A percentile compares a stretch with the other conserved stretches of the same genome.
Conservation (phyloP, 1,140 invertebrate species). For the Drosophila saltans region DNA sequence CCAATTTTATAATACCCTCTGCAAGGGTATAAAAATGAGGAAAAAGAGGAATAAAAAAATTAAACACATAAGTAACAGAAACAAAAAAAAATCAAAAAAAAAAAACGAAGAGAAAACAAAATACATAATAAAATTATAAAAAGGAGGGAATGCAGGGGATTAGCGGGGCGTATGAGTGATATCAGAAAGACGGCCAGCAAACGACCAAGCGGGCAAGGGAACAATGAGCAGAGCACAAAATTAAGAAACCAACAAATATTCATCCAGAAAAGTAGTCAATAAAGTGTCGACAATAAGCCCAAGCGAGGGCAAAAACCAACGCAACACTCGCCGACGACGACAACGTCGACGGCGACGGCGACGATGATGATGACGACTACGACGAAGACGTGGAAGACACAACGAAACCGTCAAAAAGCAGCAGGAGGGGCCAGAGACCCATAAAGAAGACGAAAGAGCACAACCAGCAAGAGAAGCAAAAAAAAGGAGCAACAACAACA, state of each 20-base stretch:
- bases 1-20: too few species aligned
- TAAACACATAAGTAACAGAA: slow-evolving; percentile 71
- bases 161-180: slow-evolving; percentile 73
- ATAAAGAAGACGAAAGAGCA: slow-evolving; percentile 36
- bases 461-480: slow-evolving; percentile 4
- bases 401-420: slow-evolving; percentile 74
- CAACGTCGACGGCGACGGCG: slow-evolving; percentile 47
- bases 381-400: slow-evolving; percentile 25
- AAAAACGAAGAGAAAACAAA: slow-evolving; percentile 23
- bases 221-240: slow-evolving; percentile 54
- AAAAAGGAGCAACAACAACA: background rate
- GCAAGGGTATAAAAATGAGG: too few species aligned
- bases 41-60: slow-evolving; percentile 52
- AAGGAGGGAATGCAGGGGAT: slow-evolving; percentile 27
- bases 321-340: slow-evolving; percentile 48
- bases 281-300: slow-evolving; percentile 79
- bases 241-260: slow-evolving; percentile 81
- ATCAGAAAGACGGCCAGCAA: slow-evolving; percentile 53
- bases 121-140: slow-evolving; percentile 73
- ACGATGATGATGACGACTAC: slow-evolving; percentile 43
- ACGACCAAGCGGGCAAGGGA: slow-evolving; percentile 34
- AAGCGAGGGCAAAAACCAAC: slow-evolving; percentile 48
- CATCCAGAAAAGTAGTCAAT: slow-evolving; percentile 82
- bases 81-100: slow-evolving; percentile 34
- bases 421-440: slow-evolving; percentile 41